Evolutionary conservation across 2,888 invertebrate species (phyloP), one percentile per base, ranked within the genome.

Genomic region (Hypercompe scribonia): DNA sequence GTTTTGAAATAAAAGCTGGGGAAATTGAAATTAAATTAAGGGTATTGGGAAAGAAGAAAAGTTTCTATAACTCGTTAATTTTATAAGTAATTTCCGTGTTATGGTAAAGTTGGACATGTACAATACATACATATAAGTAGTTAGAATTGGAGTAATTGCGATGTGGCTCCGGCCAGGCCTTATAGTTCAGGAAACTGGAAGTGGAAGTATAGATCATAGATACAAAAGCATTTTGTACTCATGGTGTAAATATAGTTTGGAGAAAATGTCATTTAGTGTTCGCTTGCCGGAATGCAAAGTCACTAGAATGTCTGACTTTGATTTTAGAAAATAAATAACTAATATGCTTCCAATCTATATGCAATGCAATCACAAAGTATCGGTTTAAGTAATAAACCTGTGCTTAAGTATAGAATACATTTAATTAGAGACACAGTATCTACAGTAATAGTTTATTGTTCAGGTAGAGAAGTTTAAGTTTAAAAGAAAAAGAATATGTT

Each of bases 91-190:
- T 75, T 69, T 67, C 63, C 61, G 77, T 75, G 74, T 80, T 77
- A 74, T 72, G 50, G 1, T 71, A 74, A 74, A 42, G 34, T 74
- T 58, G 76, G 76, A 72, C 73, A 80, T 81, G 82, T 79, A 85
- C 71, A 79, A 61, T 75, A 79, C 18, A 21, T 66, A 80, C 39
- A 31, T 66, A 79, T 81, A 83, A 76, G 39, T 74, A 74, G 71
- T 64, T 83, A 78, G 77, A 70, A 80, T 82, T 77, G 85, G 85
- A 86, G 83, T 86, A 88, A 78, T 81, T 84, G 89, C 83, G 82
- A 87, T 84, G 87, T 90, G 91, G 91, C 91, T 86, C 84, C 84
- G 86, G 91, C 91, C 92, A 90, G 87, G 92, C 92, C 92, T 92
- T 92, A 92, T 87, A 89, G 87, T 89, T 87, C 90, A 89, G 90